Evolutionary conservation across 2,888 invertebrate genomes (phyloP).

Genomic region (Pimpla rufipes): DNA sequence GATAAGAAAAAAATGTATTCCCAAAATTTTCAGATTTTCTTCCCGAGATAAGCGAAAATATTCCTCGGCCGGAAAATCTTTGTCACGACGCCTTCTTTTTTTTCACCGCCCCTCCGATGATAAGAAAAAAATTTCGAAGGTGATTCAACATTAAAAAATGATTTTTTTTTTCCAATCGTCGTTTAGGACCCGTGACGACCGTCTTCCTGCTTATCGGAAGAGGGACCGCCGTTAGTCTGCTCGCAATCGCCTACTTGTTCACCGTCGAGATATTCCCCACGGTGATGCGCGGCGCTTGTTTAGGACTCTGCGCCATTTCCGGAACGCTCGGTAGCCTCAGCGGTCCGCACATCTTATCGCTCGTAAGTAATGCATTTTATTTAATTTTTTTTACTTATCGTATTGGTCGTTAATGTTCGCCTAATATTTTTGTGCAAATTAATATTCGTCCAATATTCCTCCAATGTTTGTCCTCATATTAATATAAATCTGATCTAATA

Average conservation of each 20-base stretch:
- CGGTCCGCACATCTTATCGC: conserved; percentile 83
- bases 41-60: background rate
- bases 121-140: background rate
- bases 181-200: conserved; percentile 55
- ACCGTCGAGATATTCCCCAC: conserved; percentile 84
- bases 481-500: no score
- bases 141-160: background rate
- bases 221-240: conserved; percentile 85
- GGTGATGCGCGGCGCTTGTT: conserved; percentile 82
- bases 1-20: no score
- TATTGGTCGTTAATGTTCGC: background rate
- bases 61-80: background rate
- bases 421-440: background rate
- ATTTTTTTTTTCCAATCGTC: conserved; percentile 1
- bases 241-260: conserved; percentile 85
- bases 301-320: conserved; percentile 86
- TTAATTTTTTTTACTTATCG: background rate
- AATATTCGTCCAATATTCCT: no score
- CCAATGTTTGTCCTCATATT: no score
- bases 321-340: conserved; percentile 86
- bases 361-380: conserved; percentile 76
- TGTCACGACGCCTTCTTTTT: conserved; percentile 9
- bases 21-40: conserved; percentile 37
- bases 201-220: conserved; percentile 83
- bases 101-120: background rate